Evolutionary conservation across 64 coral and sea anemone genomes (phyloP).

Genomic region (Pocillopora damicornis): DNA sequence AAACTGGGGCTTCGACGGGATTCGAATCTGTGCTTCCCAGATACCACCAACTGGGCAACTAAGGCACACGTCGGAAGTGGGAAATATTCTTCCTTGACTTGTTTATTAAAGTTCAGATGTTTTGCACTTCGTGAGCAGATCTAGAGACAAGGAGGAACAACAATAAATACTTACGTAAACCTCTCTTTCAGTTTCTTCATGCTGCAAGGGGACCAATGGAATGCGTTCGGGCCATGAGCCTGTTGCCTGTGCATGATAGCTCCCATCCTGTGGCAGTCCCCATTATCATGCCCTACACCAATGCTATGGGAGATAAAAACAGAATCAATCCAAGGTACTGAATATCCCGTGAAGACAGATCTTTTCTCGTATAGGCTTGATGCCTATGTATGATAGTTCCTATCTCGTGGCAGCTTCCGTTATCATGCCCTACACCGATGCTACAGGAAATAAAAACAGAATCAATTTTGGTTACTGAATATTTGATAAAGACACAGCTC

Average conservation of each 20-base stretch:
- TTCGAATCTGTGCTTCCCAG: too few species aligned
- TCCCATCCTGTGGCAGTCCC: constrained; percentile 37
- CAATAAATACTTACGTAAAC: constrained; percentile 38
- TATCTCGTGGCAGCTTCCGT: constrained; percentile 28
- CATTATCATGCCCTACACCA: constrained; percentile 42
- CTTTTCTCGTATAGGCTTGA: neutral
- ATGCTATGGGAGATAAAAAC: constrained; percentile 29
- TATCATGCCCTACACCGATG: constrained; percentile 49
- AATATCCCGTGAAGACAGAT: too few species aligned
- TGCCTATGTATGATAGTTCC: constrained; percentile 40
- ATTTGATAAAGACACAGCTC: too few species aligned
- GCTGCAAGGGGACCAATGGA: constrained; percentile 58
- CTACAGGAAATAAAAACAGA: constrained; percentile 19
- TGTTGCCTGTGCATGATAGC: constrained; percentile 47
- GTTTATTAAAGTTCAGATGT: too few species aligned
- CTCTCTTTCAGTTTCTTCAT: constrained; percentile 2
- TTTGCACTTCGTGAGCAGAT: neutral
- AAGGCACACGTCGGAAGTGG: too few species aligned
- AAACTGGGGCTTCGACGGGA: too few species aligned
- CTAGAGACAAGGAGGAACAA: neutral
- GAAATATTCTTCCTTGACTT: too few species aligned
- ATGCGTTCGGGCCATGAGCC: constrained; percentile 46
- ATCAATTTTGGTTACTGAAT: neutral
- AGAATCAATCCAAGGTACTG: neutral
- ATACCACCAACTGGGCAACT: too few species aligned